phyloP scores from a whole-genome alignment of 2,797 vertebrate genomes.

The Aotus griseimembra region DNA sequence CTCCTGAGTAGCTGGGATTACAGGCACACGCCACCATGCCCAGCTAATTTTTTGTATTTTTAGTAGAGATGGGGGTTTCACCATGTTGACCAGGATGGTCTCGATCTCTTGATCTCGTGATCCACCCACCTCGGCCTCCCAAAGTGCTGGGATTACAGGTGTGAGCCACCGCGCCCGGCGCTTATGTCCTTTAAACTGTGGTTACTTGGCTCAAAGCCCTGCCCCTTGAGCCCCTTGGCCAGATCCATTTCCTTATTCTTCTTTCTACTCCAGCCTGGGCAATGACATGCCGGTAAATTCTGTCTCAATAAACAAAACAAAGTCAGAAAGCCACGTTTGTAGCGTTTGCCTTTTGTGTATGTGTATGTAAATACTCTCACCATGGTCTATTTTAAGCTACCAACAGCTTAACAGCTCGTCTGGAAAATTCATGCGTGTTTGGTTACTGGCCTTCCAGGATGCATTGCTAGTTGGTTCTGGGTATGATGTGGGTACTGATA shows the following conservation, averaged over 20 bases:
- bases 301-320: neutral
- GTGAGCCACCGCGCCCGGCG: too few species aligned
- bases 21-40: too few species aligned
- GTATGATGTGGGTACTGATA: rapidly evolving
- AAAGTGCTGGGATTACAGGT: too few species aligned
- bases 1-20: too few species aligned
- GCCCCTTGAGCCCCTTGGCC: neutral
- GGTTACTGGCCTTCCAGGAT: rapidly evolving
- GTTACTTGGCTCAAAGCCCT: neutral
- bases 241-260: neutral
- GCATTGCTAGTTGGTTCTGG: rapidly evolving
- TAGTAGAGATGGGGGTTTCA: too few species aligned
- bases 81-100: too few species aligned
- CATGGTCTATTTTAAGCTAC: neutral
- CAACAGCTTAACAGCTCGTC: neutral
- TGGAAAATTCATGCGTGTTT: neutral
- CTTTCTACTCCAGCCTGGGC: too few species aligned
- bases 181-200: neutral
- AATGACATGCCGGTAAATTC: neutral
- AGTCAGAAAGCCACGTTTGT: neutral
- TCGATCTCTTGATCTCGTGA: too few species aligned
- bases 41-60: too few species aligned
- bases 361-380: neutral
- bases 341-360: neutral
- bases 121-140: too few species aligned